phyloP scores from a whole-genome alignment of 1,140 invertebrate genomes.

The Tetragonula clypearis region DNA sequence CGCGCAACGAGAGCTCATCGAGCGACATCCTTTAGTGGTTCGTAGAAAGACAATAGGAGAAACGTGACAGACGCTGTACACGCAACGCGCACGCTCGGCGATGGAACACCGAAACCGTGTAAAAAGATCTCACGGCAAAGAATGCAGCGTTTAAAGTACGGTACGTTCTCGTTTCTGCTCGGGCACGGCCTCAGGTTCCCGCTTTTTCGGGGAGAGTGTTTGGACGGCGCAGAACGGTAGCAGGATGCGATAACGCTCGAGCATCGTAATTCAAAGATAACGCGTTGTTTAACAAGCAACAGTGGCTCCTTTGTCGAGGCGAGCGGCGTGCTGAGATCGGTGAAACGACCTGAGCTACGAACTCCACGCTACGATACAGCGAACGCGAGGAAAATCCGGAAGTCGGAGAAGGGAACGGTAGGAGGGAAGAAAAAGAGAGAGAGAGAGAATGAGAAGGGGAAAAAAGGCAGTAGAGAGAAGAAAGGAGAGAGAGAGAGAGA shows the following conservation, averaged over 20 bases:
- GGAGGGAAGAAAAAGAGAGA: too few species aligned
- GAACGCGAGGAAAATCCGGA: slow-evolving; percentile 23
- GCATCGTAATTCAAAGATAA: slow-evolving; percentile 71
- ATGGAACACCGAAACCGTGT: background rate
- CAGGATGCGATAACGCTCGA: slow-evolving; percentile 67
- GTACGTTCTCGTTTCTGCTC: background rate
- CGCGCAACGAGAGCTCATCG: background rate
- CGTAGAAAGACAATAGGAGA: slow-evolving; percentile 6
- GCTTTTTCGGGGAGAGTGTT: slow-evolving; percentile 62
- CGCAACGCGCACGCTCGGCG: background rate
- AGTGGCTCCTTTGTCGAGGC: slow-evolving; percentile 61
- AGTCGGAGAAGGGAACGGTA: background rate
- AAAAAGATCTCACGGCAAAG: slow-evolving; percentile 16
- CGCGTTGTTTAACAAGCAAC: slow-evolving; percentile 59
- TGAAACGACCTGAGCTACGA: background rate
- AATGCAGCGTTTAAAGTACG: background rate
- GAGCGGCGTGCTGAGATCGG: slow-evolving; percentile 13
- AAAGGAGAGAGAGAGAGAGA: background rate
- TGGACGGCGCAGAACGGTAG: slow-evolving; percentile 70
- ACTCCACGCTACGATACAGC: background rate
- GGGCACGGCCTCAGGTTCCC: slow-evolving; percentile 13
- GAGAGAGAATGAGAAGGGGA: background rate
- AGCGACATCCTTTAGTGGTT: slow-evolving; percentile 21
- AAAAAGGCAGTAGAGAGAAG: background rate
- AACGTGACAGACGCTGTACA: background rate